Evolutionary conservation across 2,797 vertebrate species (phyloP), one percentile per base, ranked within the genome.

Genomic region (Acanthurus lineatus): DNA sequence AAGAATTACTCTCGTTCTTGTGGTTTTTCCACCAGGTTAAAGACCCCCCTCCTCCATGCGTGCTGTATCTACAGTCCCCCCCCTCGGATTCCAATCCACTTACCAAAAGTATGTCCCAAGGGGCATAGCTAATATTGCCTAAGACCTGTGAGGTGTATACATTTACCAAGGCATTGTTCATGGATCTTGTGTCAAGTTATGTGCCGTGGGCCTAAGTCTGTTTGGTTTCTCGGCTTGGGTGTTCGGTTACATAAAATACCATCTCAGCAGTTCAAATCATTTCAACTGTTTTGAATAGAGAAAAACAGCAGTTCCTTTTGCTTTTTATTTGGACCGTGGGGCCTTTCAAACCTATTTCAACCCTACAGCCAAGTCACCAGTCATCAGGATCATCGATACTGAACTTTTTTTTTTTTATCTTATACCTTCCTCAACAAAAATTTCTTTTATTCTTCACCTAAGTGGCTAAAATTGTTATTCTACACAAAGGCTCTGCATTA

Each of bases 161-260:
- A 44, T 83, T 90, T 90, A 84, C 80, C 4, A 45, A 69, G 61
- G 58, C 48, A 70, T 74, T 85, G 75, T 86, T 86, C 74, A 59
- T 69, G 67, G 78, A 74, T 89, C 52, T 65, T 73, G 68, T 78
- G 74, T 87, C 87, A 68, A 75, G 54, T 71, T 81, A 85, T 77
- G 54, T 67, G 74, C 84, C 73, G n/a, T 2, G 42, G 79, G 86
- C 68, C 25, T 35, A 66, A 70, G 56, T 69, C 69, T 49, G 61
- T 69, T 82, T 42, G 63, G 72, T 22, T 57, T 73, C 42, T 59
- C 67, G 56, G 40, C 40, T 47, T 20, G 2, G 47, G 85, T 58
- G 49, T 66, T 78, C 19, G 22, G 38, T 81, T 83, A 65, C 74
- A 62, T 73, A 59, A 64, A 73, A 65, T 16, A 25, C 53, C 69